Conservation (phyloP, 2,797 vertebrate genomes). For the Phoebastria nigripes region DNA sequence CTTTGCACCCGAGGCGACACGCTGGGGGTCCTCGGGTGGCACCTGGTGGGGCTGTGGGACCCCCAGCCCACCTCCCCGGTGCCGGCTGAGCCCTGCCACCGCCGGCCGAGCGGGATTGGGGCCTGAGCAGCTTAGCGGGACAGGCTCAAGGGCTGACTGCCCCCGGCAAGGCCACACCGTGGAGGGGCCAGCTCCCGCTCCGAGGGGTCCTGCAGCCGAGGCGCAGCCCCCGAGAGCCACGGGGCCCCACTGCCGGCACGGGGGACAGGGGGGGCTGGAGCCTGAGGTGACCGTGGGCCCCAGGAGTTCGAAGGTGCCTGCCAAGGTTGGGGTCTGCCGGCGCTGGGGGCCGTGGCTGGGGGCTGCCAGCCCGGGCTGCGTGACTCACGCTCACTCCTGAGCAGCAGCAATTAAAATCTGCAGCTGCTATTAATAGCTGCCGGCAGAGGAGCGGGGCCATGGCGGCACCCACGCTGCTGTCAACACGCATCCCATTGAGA, state of each 20-base stretch:
- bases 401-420: constrained; percentile 8
- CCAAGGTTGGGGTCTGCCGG: neutral
- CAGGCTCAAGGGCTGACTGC: neutral
- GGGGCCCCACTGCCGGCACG: neutral
- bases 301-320: accelerated
- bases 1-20: neutral
- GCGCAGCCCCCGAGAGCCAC: neutral
- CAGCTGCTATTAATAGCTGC: constrained; percentile 63
- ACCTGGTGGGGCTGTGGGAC: neutral
- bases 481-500: neutral
- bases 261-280: accelerated
- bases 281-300: neutral
- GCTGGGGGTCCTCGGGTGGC: neutral
- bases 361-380: neutral
- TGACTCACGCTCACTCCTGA: neutral
- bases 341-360: neutral
- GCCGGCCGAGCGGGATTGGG: neutral
- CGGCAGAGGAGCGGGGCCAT: neutral
- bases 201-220: neutral
- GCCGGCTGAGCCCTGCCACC: too few relatives aligned
- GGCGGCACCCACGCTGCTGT: neutral
- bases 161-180: neutral
- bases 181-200: neutral
- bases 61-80: neutral
- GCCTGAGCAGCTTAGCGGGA: neutral